Base-by-base conservation (phyloP, 2,888 invertebrate genomes). In the Dendrolimus pini region DNA sequence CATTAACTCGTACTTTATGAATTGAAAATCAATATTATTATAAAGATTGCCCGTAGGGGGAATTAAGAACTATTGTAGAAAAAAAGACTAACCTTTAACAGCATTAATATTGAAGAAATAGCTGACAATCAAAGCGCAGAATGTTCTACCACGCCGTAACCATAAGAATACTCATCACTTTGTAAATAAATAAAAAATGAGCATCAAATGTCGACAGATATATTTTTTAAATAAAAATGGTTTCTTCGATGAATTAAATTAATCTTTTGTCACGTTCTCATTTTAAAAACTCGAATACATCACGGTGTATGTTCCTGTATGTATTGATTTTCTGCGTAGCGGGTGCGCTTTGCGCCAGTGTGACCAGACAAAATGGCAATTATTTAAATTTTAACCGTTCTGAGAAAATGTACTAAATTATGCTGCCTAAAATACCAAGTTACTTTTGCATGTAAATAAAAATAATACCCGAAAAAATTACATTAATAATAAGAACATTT, bases 111-210 rank as follows among this genome's bases (percentile, higher is more conserved):
- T 81, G 82, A 83, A 83, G 83, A 82, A 84, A 82, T 82, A 79
- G 75, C 81, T 77, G 82, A 75, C 77, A 84, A 75, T 82, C 78
- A 82, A 82, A 78, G 82, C 85, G 86, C 82, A 87, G 84, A 84
- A 86, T 80, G 79, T 83, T 83, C 85, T 87, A 89, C 86, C 89
- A 89, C 89, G 89, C 89, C 89, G 89, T 89, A 85, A 86, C 89
- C 84, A 88, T 82, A 88, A 85, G 82, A 86, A 87, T 81, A 86
- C 82, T 84, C 88, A 89, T 89, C 89, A 88, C 89, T 87, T 84
- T 85, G 89, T 89, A 89, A 89, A 88, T 89, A 90, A 89, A 89
- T 89, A 90, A 90, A 86, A 90, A 90, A 87, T 85, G 89, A 89
- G 85, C 89, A 90, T 90, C 90, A 83, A 89, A 73, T 80, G 84